phyloP scores from a whole-genome alignment of 2,888 invertebrate genomes.

The Isotomurus palustris region DNA sequence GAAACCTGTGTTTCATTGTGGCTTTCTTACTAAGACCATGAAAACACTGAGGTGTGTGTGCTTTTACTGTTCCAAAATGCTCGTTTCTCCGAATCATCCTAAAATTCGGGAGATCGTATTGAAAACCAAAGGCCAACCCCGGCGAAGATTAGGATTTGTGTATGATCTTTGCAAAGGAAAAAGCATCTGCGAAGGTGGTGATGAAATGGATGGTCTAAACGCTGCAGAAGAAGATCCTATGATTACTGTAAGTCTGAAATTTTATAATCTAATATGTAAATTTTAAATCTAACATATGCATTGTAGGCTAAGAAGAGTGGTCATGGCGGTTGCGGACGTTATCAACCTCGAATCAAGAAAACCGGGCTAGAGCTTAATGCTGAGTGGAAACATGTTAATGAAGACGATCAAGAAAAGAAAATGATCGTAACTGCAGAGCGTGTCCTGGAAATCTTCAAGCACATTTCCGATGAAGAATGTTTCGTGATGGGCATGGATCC shows the following conservation, averaged over 20 bases:
- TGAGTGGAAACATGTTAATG: conserved; percentile 98
- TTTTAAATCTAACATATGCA: neutral
- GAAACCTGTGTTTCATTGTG: conserved; percentile 98
- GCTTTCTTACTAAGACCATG: conserved; percentile 93
- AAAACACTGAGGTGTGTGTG: conserved; percentile 98
- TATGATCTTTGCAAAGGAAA: conserved; percentile 98
- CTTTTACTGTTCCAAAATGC: conserved; percentile 95
- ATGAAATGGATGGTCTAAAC: conserved; percentile 90
- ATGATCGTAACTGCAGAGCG: conserved; percentile 89
- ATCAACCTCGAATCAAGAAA: conserved; percentile 87
- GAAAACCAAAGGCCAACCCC: conserved; percentile 93
- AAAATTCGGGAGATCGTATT: conserved; percentile 90
- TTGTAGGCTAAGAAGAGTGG: conserved; percentile 57
- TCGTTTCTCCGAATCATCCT: conserved; percentile 85
- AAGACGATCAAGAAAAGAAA: conserved; percentile 96
- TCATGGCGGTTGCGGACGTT: conserved; percentile 97
- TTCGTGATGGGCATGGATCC: conserved; percentile 93
- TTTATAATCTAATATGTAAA: neutral
- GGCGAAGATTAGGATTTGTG: conserved; percentile 88
- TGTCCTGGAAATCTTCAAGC: conserved; percentile 94
- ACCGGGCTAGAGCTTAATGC: conserved; percentile 89
- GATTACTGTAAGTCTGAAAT: conserved; percentile 1
- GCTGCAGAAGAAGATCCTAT: conserved; percentile 54
- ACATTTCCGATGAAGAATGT: conserved; percentile 94
- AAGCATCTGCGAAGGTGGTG: conserved; percentile 96